Percentiles rank a stretch among this genome's conserved stretches.
phyloP scores from a whole-genome alignment of 1,140 invertebrate species.

The Tetramorium simillimum region DNA sequence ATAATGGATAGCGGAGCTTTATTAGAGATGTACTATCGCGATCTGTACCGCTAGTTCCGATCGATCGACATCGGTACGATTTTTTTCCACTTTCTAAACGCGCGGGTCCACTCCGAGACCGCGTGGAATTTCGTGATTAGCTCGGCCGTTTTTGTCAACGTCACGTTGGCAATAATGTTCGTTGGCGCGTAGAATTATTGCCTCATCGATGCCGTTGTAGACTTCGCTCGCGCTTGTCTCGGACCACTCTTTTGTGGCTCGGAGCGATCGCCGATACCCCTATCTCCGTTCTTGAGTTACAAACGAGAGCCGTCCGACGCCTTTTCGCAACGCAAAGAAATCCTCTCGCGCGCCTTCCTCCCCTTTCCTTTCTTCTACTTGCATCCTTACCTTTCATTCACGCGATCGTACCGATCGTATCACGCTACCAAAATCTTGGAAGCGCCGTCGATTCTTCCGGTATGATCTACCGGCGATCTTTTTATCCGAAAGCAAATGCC shows the following conservation, averaged over 20 bases:
- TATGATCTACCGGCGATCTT: background rate
- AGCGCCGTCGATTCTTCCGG: background rate
- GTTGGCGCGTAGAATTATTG: conserved; percentile 83
- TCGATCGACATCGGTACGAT: conserved; percentile 58
- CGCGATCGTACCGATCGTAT: background rate
- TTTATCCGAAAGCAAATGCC: too few relatives aligned
- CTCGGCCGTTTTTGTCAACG: conserved; percentile 74
- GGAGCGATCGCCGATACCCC: conserved; percentile 14
- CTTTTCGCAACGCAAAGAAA: conserved; percentile 38
- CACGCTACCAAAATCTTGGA: background rate
- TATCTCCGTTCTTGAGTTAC: conserved; percentile 6
- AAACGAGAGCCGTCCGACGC: conserved; percentile 3
- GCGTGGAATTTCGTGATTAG: conserved; percentile 80
- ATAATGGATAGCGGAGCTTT: conserved; percentile 36
- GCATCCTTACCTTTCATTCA: background rate
- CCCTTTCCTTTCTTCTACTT: background rate
- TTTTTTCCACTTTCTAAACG: conserved; percentile 83
- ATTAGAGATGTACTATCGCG: conserved; percentile 34
- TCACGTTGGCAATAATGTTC: conserved; percentile 82
- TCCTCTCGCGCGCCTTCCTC: conserved; percentile 3
- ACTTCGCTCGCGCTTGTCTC: conserved; percentile 45
- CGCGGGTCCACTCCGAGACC: conserved; percentile 66
- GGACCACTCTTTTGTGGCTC: conserved; percentile 31
- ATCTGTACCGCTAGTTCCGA: conserved; percentile 8
- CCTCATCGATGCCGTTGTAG: conserved; percentile 74